These are phyloP conservation scores for Anthonomus grandis DNA, from an alignment of 1,140 invertebrate species.

Conservation along the genomic window DNA sequence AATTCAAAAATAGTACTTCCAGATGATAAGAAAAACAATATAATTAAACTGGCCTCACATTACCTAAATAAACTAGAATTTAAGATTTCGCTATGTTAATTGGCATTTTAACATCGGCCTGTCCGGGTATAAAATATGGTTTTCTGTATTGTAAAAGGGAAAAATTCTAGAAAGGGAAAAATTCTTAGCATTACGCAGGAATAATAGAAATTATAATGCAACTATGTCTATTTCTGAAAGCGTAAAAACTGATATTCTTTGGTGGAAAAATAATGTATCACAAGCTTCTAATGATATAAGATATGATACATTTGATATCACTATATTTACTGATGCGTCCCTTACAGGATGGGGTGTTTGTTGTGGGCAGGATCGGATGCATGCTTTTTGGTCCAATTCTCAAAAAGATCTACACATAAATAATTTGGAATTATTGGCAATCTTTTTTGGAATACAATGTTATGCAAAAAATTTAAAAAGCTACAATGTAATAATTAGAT, in stretches of 20 bases:
- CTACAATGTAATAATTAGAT: constrained; percentile 38
- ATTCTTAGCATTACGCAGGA: background rate
- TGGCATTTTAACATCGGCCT: background rate
- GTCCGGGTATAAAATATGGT: background rate
- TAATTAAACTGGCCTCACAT: background rate
- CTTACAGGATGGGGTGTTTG: constrained; percentile 41
- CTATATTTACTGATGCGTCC: constrained; percentile 47
- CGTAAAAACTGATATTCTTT: constrained; percentile 29
- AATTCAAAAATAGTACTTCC: background rate
- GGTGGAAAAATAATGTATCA: constrained; percentile 40
- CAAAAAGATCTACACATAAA: constrained; percentile 41
- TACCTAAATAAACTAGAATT: background rate
- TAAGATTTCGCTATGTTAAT: background rate
- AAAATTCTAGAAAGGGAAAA: constrained; percentile 10
- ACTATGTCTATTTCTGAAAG: constrained; percentile 1
- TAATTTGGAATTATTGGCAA: constrained; percentile 44
- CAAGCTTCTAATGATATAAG: constrained; percentile 11
- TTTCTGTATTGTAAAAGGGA: constrained; percentile 4
- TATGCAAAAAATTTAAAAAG: constrained; percentile 38
- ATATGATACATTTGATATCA: constrained; percentile 26
- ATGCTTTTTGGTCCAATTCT: constrained; percentile 36
- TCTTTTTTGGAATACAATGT: constrained; percentile 41
- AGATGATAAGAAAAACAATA: background rate
- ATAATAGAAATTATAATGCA: constrained; percentile 12
- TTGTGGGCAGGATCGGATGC: constrained; percentile 27